These are phyloP conservation scores for Phylloscopus whistleri DNA, from an alignment of 2,113 vertebrate genomes.

Conservation along the genomic window DNA sequence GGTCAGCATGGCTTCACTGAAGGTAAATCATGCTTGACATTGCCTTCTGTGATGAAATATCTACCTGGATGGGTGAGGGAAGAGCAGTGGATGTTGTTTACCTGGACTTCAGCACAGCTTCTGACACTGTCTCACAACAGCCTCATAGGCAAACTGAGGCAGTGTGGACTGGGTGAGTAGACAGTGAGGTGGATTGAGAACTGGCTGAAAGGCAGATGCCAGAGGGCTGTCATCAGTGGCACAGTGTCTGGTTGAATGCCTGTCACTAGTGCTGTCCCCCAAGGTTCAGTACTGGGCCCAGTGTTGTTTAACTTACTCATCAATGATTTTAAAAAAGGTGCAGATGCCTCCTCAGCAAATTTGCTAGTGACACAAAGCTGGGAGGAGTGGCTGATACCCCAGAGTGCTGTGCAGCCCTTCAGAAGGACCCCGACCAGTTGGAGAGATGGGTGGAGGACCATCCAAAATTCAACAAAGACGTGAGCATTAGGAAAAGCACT, in stretches of 20 bases:
- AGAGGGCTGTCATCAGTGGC: background rate
- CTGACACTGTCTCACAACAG: background rate
- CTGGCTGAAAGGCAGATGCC: background rate
- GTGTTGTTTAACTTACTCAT: background rate
- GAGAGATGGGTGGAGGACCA: background rate
- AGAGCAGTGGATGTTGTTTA: background rate
- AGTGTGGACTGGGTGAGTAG: background rate
- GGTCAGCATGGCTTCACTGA: background rate
- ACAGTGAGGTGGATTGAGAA: background rate
- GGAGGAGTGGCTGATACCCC: rapidly evolving
- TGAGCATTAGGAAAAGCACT: background rate
- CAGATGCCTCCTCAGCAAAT: background rate
- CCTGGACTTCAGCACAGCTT: background rate
- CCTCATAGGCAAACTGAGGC: background rate
- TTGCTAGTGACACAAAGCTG: background rate
- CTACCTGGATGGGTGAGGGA: background rate
- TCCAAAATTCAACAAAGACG: background rate
- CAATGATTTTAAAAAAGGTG: background rate
- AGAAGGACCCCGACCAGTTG: rapidly evolving
- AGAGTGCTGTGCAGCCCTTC: background rate
- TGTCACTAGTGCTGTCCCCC: background rate
- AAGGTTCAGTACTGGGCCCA: background rate
- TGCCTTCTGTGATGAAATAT: background rate
- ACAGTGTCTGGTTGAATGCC: background rate
- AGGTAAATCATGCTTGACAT: background rate